phyloP scores from a whole-genome alignment of 2,888 invertebrate genomes.

The Phania funesta region DNA sequence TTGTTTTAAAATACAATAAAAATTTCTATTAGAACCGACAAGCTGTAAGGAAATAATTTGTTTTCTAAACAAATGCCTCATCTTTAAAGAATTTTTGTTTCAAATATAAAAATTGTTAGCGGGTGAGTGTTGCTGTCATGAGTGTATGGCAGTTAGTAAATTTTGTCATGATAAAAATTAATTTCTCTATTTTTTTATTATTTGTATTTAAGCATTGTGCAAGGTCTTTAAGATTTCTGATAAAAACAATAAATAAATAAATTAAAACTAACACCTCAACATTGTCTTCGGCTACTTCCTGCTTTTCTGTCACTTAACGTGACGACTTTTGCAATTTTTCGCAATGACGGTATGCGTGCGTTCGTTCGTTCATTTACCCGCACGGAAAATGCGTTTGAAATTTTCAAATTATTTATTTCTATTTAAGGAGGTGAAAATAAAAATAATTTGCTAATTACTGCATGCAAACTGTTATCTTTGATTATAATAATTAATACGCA shows the following conservation, averaged over 20 bases:
- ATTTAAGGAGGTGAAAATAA: not conserved
- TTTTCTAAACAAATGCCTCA: not conserved
- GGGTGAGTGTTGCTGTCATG: not conserved
- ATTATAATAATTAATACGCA: not conserved
- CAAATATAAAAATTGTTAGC: not conserved
- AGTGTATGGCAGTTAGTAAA: not conserved
- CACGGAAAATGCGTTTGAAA: not conserved
- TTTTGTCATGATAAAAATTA: not conserved
- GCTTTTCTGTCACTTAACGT: not conserved
- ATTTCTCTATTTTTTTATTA: not conserved
- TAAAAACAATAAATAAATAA: not conserved
- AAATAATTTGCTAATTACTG: not conserved
- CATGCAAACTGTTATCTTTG: not conserved
- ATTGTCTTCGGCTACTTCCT: not conserved
- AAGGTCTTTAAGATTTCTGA: slow-evolving; percentile 11
- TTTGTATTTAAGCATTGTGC: slow-evolving; percentile 21
- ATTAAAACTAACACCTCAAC: not conserved
- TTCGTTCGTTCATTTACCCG: not conserved
- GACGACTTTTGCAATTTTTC: not conserved
- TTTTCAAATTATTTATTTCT: not conserved
- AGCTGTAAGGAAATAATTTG: not conserved
- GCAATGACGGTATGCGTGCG: not conserved
- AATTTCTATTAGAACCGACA: not conserved
- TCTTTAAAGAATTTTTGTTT: not conserved
- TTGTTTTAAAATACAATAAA: not conserved